These are phyloP conservation scores for Hydrolagus colliei DNA, from an alignment of 2,797 vertebrate species.

Conservation along the genomic window DNA sequence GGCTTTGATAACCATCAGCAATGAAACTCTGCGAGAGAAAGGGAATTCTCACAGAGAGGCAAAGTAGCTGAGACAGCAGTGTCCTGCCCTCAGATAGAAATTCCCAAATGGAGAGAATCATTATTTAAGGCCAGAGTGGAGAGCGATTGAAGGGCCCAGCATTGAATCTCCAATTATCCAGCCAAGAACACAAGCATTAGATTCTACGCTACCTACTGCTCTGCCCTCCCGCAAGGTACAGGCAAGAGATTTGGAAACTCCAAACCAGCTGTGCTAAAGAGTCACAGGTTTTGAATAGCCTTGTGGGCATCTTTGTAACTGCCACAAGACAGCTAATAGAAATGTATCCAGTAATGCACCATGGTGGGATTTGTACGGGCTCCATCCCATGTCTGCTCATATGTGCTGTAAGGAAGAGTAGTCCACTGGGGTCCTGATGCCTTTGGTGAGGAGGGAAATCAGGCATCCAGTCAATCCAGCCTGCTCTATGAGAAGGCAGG, in stretches of 20 bases:
- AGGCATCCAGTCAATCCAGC: neutral
- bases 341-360: neutral
- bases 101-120: too few species aligned
- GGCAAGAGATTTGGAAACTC: neutral
- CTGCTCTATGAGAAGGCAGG: neutral
- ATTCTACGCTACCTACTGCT: neutral
- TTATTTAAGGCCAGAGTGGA: neutral
- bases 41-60: neutral
- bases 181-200: neutral
- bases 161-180: neutral
- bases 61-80: neutral
- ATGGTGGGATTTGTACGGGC: neutral
- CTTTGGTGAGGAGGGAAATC: neutral
- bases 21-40: neutral
- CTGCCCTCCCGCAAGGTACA: neutral
- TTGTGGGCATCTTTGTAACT: neutral
- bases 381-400: neutral
- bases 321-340: neutral
- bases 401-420: neutral
- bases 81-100: neutral
- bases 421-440: too few species aligned
- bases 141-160: neutral
- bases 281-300: neutral
- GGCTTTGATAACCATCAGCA: neutral
- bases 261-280: neutral